Percentiles rank a stretch among this genome's conserved stretches.
These are phyloP conservation scores for Tribolium castaneum DNA, from an alignment of 1,140 invertebrate species.

Conservation along the genomic window DNA sequence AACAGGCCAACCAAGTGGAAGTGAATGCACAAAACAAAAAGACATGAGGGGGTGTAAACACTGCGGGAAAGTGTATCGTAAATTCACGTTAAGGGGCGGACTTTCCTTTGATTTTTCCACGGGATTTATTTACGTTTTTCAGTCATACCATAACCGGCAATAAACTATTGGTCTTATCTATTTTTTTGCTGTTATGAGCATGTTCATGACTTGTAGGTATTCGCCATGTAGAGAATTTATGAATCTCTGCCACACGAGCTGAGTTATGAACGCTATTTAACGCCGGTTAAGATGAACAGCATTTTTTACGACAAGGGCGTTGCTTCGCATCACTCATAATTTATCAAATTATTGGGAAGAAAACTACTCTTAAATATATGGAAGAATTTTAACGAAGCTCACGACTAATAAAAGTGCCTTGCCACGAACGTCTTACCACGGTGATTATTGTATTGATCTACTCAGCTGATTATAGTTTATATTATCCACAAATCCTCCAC, in stretches of 20 bases:
- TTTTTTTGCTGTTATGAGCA: constrained; percentile 27
- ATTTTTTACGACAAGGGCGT: background rate
- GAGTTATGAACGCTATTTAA: constrained; percentile 6
- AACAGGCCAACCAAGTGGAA: constrained; percentile 3
- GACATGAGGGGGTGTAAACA: constrained; percentile 26
- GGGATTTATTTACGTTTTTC: constrained; percentile 4
- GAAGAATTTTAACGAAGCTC: too few species aligned
- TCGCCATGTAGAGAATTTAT: constrained; percentile 2
- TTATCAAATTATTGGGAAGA: too few species aligned
- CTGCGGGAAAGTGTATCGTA: constrained; percentile 26
- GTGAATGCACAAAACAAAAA: constrained; percentile 30
- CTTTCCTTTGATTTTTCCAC: constrained; percentile 21
- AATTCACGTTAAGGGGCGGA: constrained; percentile 28
- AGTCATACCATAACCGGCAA: background rate
- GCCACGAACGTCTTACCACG: too few species aligned
- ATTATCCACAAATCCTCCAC: too few species aligned
- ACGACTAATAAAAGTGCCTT: too few species aligned
- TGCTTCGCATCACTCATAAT: background rate
- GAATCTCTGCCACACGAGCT: background rate
- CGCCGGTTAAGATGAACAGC: background rate
- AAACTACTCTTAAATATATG: too few species aligned
- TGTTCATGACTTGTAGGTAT: constrained; percentile 8
- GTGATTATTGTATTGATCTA: too few species aligned
- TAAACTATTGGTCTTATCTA: constrained; percentile 15
- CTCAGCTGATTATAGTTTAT: too few species aligned